Conservation (phyloP, 30 jellyfish, hydroid and myxozoan genomes). For the Rhopilema esculentum region DNA sequence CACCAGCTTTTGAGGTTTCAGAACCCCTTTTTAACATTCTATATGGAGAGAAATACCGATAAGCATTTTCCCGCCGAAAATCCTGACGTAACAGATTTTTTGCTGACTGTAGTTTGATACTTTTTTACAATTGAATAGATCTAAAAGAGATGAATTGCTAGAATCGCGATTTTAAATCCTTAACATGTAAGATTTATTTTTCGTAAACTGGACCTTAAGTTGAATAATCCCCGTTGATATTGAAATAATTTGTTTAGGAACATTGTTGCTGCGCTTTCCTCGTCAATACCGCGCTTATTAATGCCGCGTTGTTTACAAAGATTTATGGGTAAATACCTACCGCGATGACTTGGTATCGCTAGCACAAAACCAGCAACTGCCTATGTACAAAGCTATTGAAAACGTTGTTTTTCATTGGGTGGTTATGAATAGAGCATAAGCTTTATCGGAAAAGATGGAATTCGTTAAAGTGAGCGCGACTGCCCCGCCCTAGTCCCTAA, state of each 20-base stretch:
- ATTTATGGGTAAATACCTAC: slow-evolving; percentile 28
- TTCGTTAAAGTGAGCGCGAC: slow-evolving; percentile 1
- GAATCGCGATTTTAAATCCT: no score
- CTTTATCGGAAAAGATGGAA: slow-evolving; percentile 26
- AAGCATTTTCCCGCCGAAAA: no score
- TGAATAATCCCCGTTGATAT: no score
- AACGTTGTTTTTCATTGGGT: not conserved
- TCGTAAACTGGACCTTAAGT: no score
- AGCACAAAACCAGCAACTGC: slow-evolving; percentile 7
- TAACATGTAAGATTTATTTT: not conserved
- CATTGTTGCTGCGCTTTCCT: not conserved
- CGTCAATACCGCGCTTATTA: not conserved
- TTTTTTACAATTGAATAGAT: no score
- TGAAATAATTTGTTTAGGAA: not conserved
- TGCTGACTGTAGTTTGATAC: no score
- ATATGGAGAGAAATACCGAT: no score
- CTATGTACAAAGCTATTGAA: not conserved
- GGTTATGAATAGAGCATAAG: not conserved
- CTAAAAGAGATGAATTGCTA: no score
- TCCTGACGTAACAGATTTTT: no score
- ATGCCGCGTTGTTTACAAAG: slow-evolving; percentile 31
- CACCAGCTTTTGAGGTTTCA: no score
- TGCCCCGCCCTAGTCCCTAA: slow-evolving; percentile 3
- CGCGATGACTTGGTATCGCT: not conserved
- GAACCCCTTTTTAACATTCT: no score